These are phyloP conservation scores for Cygnus olor DNA, from an alignment of 2,797 vertebrate species.

Conservation along the genomic window DNA sequence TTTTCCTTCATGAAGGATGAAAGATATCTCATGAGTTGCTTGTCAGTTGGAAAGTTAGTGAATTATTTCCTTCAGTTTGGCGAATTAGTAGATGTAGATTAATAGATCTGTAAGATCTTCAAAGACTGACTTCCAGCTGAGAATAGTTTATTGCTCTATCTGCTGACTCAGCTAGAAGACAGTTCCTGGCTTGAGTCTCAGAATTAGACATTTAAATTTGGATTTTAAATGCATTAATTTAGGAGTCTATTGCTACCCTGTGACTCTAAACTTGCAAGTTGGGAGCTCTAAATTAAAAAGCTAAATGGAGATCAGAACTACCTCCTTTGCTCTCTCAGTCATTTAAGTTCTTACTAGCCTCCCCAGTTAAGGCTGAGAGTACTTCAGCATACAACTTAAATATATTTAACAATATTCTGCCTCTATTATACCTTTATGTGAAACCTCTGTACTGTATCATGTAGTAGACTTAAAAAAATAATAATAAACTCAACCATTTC, in stretches of 20 bases:
- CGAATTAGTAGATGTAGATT: slow-evolving; percentile 10
- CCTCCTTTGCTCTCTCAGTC: not conserved
- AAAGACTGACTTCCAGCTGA: not conserved
- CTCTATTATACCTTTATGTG: not conserved
- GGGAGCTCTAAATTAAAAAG: not conserved
- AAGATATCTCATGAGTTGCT: not conserved
- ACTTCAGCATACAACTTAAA: not conserved
- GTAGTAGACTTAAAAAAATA: not conserved
- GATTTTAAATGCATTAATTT: not conserved
- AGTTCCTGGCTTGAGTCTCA: not conserved
- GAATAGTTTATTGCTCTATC: not conserved
- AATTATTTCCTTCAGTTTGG: slow-evolving; percentile 7
- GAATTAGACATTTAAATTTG: not conserved
- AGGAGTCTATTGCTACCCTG: not conserved
- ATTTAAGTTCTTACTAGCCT: not conserved
- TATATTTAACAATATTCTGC: not conserved
- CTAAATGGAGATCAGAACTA: not conserved
- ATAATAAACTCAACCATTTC: rapidly evolving
- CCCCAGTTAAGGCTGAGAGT: not conserved
- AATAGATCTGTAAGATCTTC: not conserved
- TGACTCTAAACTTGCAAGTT: not conserved
- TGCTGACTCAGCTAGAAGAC: slow-evolving; percentile 27
- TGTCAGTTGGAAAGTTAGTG: not conserved
- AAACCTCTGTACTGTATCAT: not conserved
- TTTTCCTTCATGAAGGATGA: not conserved